Percentiles rank a stretch among this genome's conserved stretches.
phyloP scores from a whole-genome alignment of 2,113 vertebrate genomes.

The Odontesthes bonariensis region DNA sequence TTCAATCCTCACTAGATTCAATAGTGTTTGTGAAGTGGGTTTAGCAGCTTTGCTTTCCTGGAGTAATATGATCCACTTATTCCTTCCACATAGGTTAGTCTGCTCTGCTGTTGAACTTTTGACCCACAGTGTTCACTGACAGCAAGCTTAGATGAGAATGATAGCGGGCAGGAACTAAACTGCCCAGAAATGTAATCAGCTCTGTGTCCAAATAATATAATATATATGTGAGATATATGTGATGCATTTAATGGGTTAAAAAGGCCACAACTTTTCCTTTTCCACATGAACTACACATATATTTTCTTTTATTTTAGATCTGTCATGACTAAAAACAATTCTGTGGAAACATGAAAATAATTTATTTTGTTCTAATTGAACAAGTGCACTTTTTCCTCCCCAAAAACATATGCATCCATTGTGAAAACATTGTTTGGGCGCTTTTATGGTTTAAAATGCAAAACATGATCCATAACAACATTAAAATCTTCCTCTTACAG shows the following conservation, averaged over 20 bases:
- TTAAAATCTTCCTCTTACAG: background rate
- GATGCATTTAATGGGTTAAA: background rate
- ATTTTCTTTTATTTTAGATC: no score
- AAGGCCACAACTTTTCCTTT: no score
- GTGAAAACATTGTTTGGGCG: background rate
- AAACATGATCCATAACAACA: background rate
- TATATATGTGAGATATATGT: background rate
- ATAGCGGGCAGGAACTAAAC: slow-evolving; percentile 21
- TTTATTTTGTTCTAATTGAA: no score
- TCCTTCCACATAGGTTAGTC: slow-evolving; percentile 22
- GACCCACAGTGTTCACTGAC: slow-evolving; percentile 30
- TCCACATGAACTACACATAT: no score
- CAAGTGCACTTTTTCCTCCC: no score
- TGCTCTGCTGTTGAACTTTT: slow-evolving; percentile 49
- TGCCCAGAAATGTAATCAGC: background rate
- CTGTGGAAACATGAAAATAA: no score
- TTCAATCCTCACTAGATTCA: slow-evolving; percentile 30
- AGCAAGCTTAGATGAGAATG: slow-evolving; percentile 15
- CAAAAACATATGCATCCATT: no score
- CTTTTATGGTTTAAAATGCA: background rate
- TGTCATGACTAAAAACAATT: no score
- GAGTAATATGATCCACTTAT: slow-evolving; percentile 46
- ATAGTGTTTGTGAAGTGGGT: slow-evolving; percentile 51
- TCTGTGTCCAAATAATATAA: background rate
- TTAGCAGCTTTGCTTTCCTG: slow-evolving; percentile 47